These are phyloP conservation scores for Drosophila ambigua DNA, from an alignment of 1,140 invertebrate species.

Conservation along the genomic window DNA sequence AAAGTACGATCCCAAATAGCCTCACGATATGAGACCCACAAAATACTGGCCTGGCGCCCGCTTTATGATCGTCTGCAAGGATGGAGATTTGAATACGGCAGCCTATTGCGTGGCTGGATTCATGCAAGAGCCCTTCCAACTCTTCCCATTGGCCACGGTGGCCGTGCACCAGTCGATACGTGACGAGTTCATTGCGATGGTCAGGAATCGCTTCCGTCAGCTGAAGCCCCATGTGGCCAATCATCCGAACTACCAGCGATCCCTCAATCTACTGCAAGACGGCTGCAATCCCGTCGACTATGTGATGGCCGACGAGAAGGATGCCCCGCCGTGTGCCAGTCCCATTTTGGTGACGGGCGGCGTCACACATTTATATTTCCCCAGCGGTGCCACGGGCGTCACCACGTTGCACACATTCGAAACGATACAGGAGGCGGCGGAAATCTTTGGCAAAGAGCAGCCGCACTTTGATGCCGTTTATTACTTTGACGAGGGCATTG, in stretches of 20 bases:
- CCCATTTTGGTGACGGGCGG: constrained; percentile 54
- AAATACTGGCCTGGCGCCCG: constrained; percentile 50
- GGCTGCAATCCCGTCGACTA: constrained; percentile 31
- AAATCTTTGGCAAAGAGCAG: constrained; percentile 26
- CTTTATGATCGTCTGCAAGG: constrained; percentile 53
- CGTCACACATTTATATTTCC: constrained; percentile 53
- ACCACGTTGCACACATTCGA: constrained; percentile 48
- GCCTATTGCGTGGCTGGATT: constrained; percentile 46
- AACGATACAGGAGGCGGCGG: constrained; percentile 13
- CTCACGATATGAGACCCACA: background rate
- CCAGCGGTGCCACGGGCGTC: constrained; percentile 46
- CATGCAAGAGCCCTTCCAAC: constrained; percentile 65
- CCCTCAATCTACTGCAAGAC: constrained; percentile 10
- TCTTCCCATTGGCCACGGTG: constrained; percentile 52
- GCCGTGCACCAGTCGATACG: constrained; percentile 45
- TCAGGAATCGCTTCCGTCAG: constrained; percentile 53
- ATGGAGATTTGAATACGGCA: constrained; percentile 52
- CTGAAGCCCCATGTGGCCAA: constrained; percentile 56
- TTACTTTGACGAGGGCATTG: constrained; percentile 55
- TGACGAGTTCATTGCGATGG: constrained; percentile 52
- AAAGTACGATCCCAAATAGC: background rate
- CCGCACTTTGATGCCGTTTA: constrained; percentile 41
- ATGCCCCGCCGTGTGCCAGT: constrained; percentile 60
- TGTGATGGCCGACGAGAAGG: constrained; percentile 36
- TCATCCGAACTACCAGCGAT: constrained; percentile 52